These are phyloP conservation scores for Eledona agricola DNA, from an alignment of 2,888 invertebrate species.

Conservation along the genomic window DNA sequence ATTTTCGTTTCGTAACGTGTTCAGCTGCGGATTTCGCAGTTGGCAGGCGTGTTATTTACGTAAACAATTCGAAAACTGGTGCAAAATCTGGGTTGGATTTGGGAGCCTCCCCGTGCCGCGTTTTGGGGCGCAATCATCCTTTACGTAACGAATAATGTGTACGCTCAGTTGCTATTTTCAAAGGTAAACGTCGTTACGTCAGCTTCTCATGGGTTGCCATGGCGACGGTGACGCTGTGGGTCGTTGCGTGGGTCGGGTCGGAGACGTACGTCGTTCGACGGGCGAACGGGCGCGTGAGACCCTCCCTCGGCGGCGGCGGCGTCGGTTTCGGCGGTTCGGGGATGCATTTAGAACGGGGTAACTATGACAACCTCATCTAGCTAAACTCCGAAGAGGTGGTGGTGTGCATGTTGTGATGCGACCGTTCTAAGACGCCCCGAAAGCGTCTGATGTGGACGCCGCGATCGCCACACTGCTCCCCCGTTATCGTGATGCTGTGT, in stretches of 20 bases:
- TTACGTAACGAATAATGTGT: conserved; percentile 34
- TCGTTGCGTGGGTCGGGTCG: conserved; percentile 39
- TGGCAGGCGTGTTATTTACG: conserved; percentile 35
- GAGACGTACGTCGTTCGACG: conserved; percentile 49
- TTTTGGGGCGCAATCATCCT: conserved; percentile 24
- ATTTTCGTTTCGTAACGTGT: conserved; percentile 29
- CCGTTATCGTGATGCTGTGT: conserved; percentile 27
- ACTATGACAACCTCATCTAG: conserved; percentile 54
- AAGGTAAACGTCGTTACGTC: conserved; percentile 52
- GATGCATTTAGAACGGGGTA: conserved; percentile 54
- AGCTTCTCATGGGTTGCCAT: conserved; percentile 55
- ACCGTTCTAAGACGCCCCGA: conserved; percentile 33
- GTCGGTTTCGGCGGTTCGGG: conserved; percentile 30
- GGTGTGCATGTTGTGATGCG: conserved; percentile 41
- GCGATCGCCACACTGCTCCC: background rate
- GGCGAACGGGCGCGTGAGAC: conserved; percentile 19
- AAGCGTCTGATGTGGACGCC: conserved; percentile 22
- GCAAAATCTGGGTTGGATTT: too few species aligned
- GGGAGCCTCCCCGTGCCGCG: too few species aligned
- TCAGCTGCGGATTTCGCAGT: conserved; percentile 20
- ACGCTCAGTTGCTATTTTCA: conserved; percentile 44
- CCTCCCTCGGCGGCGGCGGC: conserved; percentile 1
- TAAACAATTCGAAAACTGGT: too few species aligned
- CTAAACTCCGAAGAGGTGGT: conserved; percentile 37
- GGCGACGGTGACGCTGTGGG: conserved; percentile 58